Evolutionary conservation across 1,140 invertebrate genomes (phyloP), one percentile per base, ranked within the genome.

Genomic region (Lepidurus couesii): DNA sequence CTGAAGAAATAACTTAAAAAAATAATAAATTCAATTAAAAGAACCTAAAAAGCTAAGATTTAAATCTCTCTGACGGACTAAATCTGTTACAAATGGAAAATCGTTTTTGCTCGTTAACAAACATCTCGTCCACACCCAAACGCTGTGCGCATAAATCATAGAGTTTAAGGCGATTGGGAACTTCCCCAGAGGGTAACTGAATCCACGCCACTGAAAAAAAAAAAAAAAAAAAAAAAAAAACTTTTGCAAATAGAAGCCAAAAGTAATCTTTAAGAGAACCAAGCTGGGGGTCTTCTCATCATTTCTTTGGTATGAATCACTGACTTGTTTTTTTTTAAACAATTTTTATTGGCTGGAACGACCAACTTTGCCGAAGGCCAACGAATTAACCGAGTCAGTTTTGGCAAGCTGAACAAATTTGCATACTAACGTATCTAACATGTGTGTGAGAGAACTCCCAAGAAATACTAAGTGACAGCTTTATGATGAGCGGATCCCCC

Each of bases 281-380:
- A 21, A 16, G 53, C 53, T 65, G 53, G 53, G 53, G 53, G 53
- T 65, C 53, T 65, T 65, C 53, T 65, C 53, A 65, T 65, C n/a
- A 13, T n/a, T 21, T 9, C 53, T 21, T 65, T 65, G 53, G 16
- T 65, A 65, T 65, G 53, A 65, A 65, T 65, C 53, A 65, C 13
- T n/a, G 21, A 65, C 6, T 53, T 5, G 7, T 53, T 65, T 16
- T 65, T 65, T 65, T 65, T 65, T 7, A 47, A 3, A 34, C 34
- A 34, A 34, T 4, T 34, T 47, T 65, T 65, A 9, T 7, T 65
- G 13, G 21, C 16, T 13, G 21, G 53, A 65, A 65, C 21, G 16
- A 65, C 34, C 16, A 65, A 21, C 53, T 65, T 65, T 21, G 53
- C 53, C 53, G n/a, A 65, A 65, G 53, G 53, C n/a, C 0, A 65